Percentiles rank a stretch among this genome's conserved stretches.
phyloP scores from a whole-genome alignment of 1,140 invertebrate genomes.

The Coboldia fuscipes region DNA sequence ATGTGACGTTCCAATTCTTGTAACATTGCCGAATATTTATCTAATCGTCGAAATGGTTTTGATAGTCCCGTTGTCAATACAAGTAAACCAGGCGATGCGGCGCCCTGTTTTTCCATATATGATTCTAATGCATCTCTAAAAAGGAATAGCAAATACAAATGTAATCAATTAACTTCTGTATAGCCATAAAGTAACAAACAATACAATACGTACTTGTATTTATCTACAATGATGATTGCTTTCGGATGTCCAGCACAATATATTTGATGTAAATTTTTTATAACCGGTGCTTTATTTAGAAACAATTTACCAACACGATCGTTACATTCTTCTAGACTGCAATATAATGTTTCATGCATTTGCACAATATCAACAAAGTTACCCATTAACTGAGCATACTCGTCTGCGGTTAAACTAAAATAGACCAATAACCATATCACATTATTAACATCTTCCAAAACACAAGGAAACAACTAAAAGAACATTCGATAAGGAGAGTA shows the following conservation, averaged over 20 bases:
- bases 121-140: constrained; percentile 63
- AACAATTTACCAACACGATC: constrained; percentile 83
- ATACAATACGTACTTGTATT: constrained; percentile 49
- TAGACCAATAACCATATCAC: constrained; percentile 6
- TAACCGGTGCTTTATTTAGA: constrained; percentile 59
- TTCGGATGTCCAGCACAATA: constrained; percentile 87
- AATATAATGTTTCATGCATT: constrained; percentile 57
- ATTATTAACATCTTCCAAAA: not conserved
- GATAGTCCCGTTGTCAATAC: constrained; percentile 81
- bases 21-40: constrained; percentile 84
- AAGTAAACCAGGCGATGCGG: constrained; percentile 61
- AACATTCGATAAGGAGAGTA: not conserved
- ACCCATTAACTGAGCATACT: constrained; percentile 66
- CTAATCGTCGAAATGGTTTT: constrained; percentile 81
- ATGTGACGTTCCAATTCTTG: constrained; percentile 90
- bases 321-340: constrained; percentile 59
- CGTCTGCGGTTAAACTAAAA: constrained; percentile 58
- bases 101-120: constrained; percentile 71
- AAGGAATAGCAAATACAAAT: constrained; percentile 6
- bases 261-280: constrained; percentile 65
- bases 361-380: constrained; percentile 75
- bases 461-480: not conserved
- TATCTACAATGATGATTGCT: constrained; percentile 78
- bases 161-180: constrained; percentile 1
- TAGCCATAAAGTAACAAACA: not conserved